Conservation (phyloP, 2,888 invertebrate species). For the Melieria picta region DNA sequence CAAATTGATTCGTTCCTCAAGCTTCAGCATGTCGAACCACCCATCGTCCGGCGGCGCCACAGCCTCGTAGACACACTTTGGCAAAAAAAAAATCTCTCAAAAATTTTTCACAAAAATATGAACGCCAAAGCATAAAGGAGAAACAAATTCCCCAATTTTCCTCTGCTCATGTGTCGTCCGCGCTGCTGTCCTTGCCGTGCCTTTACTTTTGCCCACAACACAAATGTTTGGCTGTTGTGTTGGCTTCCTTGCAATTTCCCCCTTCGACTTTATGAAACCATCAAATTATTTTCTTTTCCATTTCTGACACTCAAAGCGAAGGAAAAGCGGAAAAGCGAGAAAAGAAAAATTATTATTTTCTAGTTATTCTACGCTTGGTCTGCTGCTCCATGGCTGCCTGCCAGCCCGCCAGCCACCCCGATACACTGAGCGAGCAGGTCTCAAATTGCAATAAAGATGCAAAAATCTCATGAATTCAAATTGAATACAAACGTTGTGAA, state of each 20-base stretch:
- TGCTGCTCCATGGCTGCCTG: conserved; percentile 33
- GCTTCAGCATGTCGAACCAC: background rate
- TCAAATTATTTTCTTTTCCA: conserved; percentile 66
- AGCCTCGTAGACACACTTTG: conserved; percentile 9
- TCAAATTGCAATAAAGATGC: background rate
- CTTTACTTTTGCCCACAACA: background rate
- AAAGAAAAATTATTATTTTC: conserved; percentile 61
- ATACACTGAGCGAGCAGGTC: background rate
- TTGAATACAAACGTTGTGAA: too few relatives aligned
- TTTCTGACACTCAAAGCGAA: conserved; percentile 61
- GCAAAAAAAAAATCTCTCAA: conserved; percentile 35
- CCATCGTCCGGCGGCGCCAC: background rate
- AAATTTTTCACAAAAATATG: conserved; percentile 36
- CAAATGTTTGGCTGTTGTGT: conserved; percentile 24
- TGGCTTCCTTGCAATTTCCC: conserved; percentile 50
- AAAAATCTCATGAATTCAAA: conserved; percentile 16
- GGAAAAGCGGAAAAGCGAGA: conserved; percentile 37
- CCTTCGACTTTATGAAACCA: conserved; percentile 61
- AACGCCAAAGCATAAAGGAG: conserved; percentile 41
- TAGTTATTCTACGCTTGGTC: conserved; percentile 56
- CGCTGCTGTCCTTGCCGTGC: too few relatives aligned
- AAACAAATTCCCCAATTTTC: conserved; percentile 33
- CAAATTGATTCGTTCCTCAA: background rate
- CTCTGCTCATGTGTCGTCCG: conserved; percentile 16
- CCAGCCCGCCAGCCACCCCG: conserved; percentile 45